Percentiles rank a stretch among this genome's conserved stretches.
These are phyloP conservation scores for Ichneumon xanthorius DNA, from an alignment of 2,888 invertebrate species.

Conservation along the genomic window DNA sequence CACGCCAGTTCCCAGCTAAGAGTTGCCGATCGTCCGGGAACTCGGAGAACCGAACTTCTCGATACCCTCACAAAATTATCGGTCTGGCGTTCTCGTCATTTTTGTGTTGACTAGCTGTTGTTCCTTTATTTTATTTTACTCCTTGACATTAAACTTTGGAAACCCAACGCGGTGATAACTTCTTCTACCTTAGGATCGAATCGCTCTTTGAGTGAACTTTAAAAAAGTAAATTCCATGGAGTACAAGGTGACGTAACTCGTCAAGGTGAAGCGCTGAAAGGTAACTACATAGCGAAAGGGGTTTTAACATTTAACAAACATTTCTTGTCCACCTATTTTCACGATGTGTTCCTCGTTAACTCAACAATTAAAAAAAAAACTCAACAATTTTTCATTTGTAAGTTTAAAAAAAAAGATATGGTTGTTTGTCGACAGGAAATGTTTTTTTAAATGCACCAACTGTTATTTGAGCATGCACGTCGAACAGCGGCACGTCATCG, in stretches of 20 bases:
- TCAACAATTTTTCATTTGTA: neutral
- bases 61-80: constrained; percentile 49
- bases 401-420: neutral
- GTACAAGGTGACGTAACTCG: neutral
- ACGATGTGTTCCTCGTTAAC: neutral
- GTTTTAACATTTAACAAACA: neutral
- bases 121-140: neutral
- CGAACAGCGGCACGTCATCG: neutral
- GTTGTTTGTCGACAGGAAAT: no score
- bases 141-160: neutral
- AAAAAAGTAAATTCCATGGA: neutral
- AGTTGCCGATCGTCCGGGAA: constrained; percentile 41
- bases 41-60: constrained; percentile 38
- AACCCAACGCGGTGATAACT: neutral
- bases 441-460: neutral
- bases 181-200: neutral
- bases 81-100: constrained; percentile 19
- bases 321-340: neutral
- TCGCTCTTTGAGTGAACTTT: neutral
- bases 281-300: neutral
- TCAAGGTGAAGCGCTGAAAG: neutral
- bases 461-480: no score
- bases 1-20: constrained; percentile 16
- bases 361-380: neutral
- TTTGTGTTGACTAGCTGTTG: neutral